Base-by-base conservation (phyloP, 2,888 invertebrate genomes). In the Lithophane ornitopus region DNA sequence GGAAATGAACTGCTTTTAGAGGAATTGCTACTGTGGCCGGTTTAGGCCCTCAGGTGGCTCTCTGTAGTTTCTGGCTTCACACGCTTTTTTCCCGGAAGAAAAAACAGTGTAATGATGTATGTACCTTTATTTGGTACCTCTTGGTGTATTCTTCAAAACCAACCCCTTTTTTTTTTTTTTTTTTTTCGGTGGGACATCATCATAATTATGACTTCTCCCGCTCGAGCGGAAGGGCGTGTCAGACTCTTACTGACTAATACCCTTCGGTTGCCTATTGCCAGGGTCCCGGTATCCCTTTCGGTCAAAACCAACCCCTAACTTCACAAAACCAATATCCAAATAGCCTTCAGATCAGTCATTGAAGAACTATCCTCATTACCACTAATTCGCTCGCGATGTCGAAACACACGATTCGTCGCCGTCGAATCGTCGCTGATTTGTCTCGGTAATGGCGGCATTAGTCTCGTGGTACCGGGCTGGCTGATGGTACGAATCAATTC, bases 401-500 rank as follows among this genome's bases (percentile, higher is more conserved):
- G 82, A 83, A 90, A 89, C 89, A 89, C 80, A 87, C 85, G 83
- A 89, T 85, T 89, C 82, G 83, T 87, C 88, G 84, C 69, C 78
- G 80, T 85, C 75, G 72, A 76, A 86, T 87, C 79, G 81, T 62
- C 65, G 77, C 84, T 87, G 90, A 91, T 91, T 91, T 90, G 91
- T 91, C 87, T 83, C 68, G 22, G 80, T 91, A 91, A 91, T 90
- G 84, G 85, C 41, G 22, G 76, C 87, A 91, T 91, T 90, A 88
- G 81, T 91, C 87, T 82, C 84, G 68, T 76, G 81, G 82, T 81
- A 72, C 75, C 61, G 68, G 82, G 68, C 67, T 61, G 78, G 65
- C 66, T 87, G 87, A 88, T 88, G 74, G 87, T 66, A 76, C 81
- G 78, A 90, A 90, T 90, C 90, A 87, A 89, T 89, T 89, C 73